Base-by-base conservation (phyloP, 2,797 vertebrate genomes). In the Peromyscus melanophrys region DNA sequence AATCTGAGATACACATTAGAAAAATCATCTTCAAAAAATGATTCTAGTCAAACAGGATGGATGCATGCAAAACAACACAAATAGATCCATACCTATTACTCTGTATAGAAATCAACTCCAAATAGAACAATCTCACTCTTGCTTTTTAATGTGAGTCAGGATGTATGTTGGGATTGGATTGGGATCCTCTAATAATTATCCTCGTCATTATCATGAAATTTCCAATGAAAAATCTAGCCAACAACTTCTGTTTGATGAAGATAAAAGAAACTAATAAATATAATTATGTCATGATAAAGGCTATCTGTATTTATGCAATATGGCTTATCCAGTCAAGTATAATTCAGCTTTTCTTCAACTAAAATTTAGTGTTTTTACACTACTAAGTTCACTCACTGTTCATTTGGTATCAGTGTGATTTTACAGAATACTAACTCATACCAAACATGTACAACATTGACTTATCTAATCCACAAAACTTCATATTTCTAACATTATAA, bases 291-390 rank as follows among this genome's bases (percentile, higher is more conserved):
- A 6, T 34, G 49, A 40, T 34, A 52, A 90, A 80, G 4, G 12
- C n/a, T 27, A 65, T 83, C 43, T 63, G 46, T 46, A 93, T 7
- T 76, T 63, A 84, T 52, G 25, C 5, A 46, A 40, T 52, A 63
- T 31, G 19, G 43, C 9, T 27, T 83, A 87, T 13, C 14, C 43
- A 49, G 6, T n/a, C 43, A 11, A 91, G 31, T 34, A 16, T 59
- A 76, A 19, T 73, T 55, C 31, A 93, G 6, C 9, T 46, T 94
- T 92, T 71, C 34, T 71, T 85, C 49, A 52, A 78, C 52, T 75
- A 65, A 97, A 94, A 71, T 73, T 5, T 6, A 71, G 63, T 92
- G n/a, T 63, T 69, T 80, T 85, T 52, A 67, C 31, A 75, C 2
- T 46, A 19, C n/a, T 1, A 92, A 61, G 9, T 0, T 81, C 59